phyloP scores from a whole-genome alignment of 2,797 vertebrate species.

The Silurus aristotelis region DNA sequence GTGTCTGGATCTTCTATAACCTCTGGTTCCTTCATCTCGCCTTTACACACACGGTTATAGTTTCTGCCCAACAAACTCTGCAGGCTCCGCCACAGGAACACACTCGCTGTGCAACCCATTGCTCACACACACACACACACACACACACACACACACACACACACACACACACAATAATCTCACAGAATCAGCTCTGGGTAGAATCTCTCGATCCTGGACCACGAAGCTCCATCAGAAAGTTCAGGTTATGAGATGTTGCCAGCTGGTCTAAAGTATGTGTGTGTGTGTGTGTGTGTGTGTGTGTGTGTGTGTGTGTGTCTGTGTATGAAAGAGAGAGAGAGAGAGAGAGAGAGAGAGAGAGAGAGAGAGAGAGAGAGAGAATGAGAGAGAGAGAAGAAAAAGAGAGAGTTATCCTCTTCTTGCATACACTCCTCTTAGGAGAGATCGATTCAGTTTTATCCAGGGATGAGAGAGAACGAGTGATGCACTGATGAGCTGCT shows the following conservation, averaged over 20 bases:
- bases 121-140: slow-evolving; percentile 64
- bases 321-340: neutral
- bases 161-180: slow-evolving; percentile 19
- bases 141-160: slow-evolving; percentile 60
- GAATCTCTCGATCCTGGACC: slow-evolving; percentile 13
- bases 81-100: slow-evolving; percentile 88
- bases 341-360: too few relatives aligned
- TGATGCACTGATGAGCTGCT: slow-evolving; percentile 59
- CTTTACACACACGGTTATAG: slow-evolving; percentile 89
- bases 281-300: neutral
- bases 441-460: slow-evolving; percentile 17
- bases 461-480: slow-evolving; percentile 46
- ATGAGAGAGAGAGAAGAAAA: too few relatives aligned
- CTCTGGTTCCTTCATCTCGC: slow-evolving; percentile 79
- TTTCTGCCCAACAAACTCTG: slow-evolving; percentile 88
- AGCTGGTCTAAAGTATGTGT: slow-evolving; percentile 1
- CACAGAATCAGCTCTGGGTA: slow-evolving; percentile 13
- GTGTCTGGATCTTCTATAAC: slow-evolving; percentile 79
- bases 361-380: neutral
- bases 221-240: slow-evolving; percentile 19
- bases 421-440: slow-evolving; percentile 21
- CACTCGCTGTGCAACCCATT: slow-evolving; percentile 94
- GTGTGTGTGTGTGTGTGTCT: neutral
- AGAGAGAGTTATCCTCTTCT: neutral
- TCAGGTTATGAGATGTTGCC: neutral